Conservation (phyloP, 1,140 invertebrate genomes). For the Hypothenemus hampei region DNA sequence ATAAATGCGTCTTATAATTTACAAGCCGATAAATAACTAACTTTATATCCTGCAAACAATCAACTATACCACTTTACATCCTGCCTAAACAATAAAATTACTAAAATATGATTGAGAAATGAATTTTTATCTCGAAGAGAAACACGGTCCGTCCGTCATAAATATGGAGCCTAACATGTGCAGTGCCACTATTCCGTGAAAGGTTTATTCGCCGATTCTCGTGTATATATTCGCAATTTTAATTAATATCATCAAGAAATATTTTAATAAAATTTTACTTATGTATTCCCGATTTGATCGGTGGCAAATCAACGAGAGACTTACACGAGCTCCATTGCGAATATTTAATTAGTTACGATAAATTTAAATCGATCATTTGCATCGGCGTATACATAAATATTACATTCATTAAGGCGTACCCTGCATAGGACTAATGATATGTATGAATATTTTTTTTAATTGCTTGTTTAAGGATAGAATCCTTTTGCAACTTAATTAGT, state of each 20-base stretch:
- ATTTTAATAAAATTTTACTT: conserved; percentile 29
- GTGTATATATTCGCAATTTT: conserved; percentile 22
- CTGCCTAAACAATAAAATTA: conserved; percentile 46
- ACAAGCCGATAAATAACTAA: conserved; percentile 46
- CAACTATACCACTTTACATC: conserved; percentile 46
- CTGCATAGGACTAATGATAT: too few species aligned
- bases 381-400: too few species aligned
- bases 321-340: too few species aligned
- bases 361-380: too few species aligned
- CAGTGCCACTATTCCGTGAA: conserved; percentile 21
- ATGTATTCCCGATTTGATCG: conserved; percentile 11
- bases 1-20: conserved; percentile 47
- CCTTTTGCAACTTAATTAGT: too few species aligned
- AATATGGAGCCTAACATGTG: conserved; percentile 37
- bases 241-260: conserved; percentile 28
- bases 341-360: too few species aligned
- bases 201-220: conserved; percentile 25
- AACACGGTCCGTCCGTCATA: conserved; percentile 41
- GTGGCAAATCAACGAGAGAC: conserved; percentile 5
- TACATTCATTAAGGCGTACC: too few species aligned
- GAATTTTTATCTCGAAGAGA: conserved; percentile 41
- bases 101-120: conserved; percentile 48
- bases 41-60: conserved; percentile 47
- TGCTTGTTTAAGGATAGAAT: too few species aligned
- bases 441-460: too few species aligned